phyloP scores from a whole-genome alignment of 2,888 invertebrate genomes.

The Chesias legatella region DNA sequence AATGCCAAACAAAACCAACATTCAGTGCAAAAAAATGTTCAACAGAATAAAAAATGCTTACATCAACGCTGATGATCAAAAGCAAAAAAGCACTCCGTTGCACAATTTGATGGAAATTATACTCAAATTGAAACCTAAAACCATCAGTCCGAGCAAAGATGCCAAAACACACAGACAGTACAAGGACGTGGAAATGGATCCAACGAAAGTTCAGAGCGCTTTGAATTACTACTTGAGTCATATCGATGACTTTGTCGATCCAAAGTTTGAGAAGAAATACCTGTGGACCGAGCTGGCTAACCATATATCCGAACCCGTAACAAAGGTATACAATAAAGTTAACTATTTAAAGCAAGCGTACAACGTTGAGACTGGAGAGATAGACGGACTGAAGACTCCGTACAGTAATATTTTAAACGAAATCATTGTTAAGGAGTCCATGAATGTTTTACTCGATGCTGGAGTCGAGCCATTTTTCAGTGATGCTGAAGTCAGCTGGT shows the following conservation, averaged over 20 bases:
- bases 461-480: constrained; percentile 33
- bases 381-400: constrained; percentile 32
- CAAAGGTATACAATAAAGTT: constrained; percentile 60
- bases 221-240: constrained; percentile 59
- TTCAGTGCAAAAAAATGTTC: constrained; percentile 57
- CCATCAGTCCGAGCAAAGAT: constrained; percentile 28
- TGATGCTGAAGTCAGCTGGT: constrained; percentile 47
- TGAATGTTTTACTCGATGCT: constrained; percentile 44
- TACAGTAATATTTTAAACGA: constrained; percentile 46
- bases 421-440: constrained; percentile 46
- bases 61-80: constrained; percentile 33
- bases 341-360: constrained; percentile 60
- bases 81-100: constrained; percentile 34
- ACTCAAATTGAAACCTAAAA: constrained; percentile 49
- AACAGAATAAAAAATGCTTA: constrained; percentile 50
- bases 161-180: constrained; percentile 42
- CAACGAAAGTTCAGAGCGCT: constrained; percentile 50
- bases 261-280: constrained; percentile 62
- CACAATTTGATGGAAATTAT: constrained; percentile 51
- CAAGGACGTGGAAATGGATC: constrained; percentile 48
- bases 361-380: constrained; percentile 37
- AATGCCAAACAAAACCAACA: constrained; percentile 45
- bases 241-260: constrained; percentile 61
- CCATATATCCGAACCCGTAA: constrained; percentile 46
- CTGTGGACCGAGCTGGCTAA: constrained; percentile 62